A percentile compares a stretch with the other conserved stretches of the same genome.
phyloP scores from a whole-genome alignment of 2,888 invertebrate genomes.

The Malthinus flaveolus region DNA sequence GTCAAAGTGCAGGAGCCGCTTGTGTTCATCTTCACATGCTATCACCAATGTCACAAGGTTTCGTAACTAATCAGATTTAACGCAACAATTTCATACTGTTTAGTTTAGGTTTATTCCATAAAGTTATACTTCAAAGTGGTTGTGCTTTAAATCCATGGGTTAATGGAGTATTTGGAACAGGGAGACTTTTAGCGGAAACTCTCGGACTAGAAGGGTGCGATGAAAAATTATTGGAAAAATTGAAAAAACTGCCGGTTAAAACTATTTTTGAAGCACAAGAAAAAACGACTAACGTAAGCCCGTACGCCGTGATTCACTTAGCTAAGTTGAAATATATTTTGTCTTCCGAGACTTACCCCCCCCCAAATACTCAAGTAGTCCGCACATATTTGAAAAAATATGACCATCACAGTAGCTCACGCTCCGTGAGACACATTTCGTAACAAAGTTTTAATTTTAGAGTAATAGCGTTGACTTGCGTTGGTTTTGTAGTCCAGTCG shows the following conservation, averaged over 20 bases:
- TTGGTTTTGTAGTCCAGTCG: conserved; percentile 29
- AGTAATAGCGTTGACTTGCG: conserved; percentile 9
- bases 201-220: conserved; percentile 38
- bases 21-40: conserved; percentile 57
- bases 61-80: conserved; percentile 31
- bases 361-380: no score
- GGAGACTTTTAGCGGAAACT: conserved; percentile 7
- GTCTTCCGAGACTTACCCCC: no score
- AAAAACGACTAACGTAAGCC: conserved; percentile 29
- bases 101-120: conserved; percentile 44
- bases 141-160: conserved; percentile 44
- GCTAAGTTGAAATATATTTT: no score
- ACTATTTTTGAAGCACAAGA: conserved; percentile 27
- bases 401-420: background rate
- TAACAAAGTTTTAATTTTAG: conserved; percentile 1
- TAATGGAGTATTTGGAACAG: conserved; percentile 15
- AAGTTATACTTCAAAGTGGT: conserved; percentile 47
- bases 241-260: conserved; percentile 37
- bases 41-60: conserved; percentile 55
- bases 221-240: conserved; percentile 47
- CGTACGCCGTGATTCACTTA: no score
- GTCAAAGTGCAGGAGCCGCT: conserved; percentile 59
- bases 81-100: no score
- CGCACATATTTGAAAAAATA: no score
- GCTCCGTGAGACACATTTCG: no score